phyloP scores from a whole-genome alignment of 2,888 invertebrate species.

The Pseudococcus viburni region DNA sequence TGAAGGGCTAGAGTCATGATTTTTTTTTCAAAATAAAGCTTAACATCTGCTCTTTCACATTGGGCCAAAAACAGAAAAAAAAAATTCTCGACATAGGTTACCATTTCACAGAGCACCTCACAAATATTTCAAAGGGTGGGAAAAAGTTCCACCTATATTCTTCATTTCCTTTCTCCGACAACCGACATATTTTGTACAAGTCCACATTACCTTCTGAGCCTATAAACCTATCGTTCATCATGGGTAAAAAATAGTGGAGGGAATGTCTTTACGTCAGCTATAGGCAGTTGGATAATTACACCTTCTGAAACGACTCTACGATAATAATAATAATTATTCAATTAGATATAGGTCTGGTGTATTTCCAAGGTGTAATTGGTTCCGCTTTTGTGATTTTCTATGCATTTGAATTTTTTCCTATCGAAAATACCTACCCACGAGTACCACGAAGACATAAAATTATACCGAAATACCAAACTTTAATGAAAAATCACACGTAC shows the following conservation, averaged over 20 bases:
- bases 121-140: too few species aligned
- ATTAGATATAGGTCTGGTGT: not conserved
- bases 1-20: too few species aligned
- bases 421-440: not conserved
- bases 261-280: not conserved
- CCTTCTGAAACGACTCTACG: not conserved
- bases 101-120: too few species aligned
- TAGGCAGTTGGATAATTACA: conserved; percentile 31
- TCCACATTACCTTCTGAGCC: too few species aligned
- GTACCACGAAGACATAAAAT: not conserved
- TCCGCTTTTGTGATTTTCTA: conserved; percentile 30
- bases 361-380: conserved; percentile 21
- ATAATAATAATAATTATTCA: conserved; percentile 13
- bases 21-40: too few species aligned
- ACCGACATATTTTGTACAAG: too few species aligned
- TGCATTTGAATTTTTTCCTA: not conserved
- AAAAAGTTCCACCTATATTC: too few species aligned
- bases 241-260: not conserved
- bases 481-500: not conserved
- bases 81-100: too few species aligned
- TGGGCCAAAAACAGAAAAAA: too few species aligned
- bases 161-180: too few species aligned
- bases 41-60: too few species aligned
- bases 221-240: not conserved
- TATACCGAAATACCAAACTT: not conserved